Percentiles rank a stretch among this genome's conserved stretches.
Evolutionary conservation across 2,113 vertebrate species (phyloP).

Genomic region (Ctenomys sociabilis): DNA sequence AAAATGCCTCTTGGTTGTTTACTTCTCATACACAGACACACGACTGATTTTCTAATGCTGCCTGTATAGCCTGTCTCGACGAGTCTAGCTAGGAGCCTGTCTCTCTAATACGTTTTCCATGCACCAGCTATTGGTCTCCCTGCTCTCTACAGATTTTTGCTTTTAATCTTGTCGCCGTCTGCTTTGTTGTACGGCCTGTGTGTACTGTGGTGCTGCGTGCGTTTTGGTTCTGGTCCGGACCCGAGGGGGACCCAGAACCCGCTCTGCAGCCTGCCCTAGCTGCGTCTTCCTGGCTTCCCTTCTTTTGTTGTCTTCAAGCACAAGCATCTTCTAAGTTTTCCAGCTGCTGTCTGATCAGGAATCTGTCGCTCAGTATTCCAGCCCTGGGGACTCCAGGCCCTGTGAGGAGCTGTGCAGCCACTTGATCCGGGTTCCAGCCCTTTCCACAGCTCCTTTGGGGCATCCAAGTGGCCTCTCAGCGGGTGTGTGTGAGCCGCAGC

Average conservation of each 20-base stretch:
- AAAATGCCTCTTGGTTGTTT: background rate
- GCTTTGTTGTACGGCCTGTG: no score
- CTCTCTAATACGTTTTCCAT: background rate
- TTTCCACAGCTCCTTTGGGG: background rate
- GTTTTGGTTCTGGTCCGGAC: background rate
- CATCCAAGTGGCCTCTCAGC: background rate
- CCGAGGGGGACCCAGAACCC: background rate
- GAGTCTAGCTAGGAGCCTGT: rapidly evolving
- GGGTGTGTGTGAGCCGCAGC: background rate
- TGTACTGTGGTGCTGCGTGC: no score
- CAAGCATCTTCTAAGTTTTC: background rate
- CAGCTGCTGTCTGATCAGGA: background rate
- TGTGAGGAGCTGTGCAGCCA: background rate
- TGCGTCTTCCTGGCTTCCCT: background rate
- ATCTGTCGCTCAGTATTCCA: background rate
- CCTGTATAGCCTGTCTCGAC: no score
- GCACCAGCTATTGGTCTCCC: background rate
- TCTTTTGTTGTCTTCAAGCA: background rate
- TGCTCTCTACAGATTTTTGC: rapidly evolving
- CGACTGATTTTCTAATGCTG: background rate
- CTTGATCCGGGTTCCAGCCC: background rate
- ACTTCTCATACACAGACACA: background rate
- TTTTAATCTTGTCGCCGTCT: no score
- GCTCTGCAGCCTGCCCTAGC: background rate
- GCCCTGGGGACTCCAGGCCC: background rate